Evolutionary conservation across 2,113 vertebrate species (phyloP).

Genomic region (Illadopsis cleaveri): DNA sequence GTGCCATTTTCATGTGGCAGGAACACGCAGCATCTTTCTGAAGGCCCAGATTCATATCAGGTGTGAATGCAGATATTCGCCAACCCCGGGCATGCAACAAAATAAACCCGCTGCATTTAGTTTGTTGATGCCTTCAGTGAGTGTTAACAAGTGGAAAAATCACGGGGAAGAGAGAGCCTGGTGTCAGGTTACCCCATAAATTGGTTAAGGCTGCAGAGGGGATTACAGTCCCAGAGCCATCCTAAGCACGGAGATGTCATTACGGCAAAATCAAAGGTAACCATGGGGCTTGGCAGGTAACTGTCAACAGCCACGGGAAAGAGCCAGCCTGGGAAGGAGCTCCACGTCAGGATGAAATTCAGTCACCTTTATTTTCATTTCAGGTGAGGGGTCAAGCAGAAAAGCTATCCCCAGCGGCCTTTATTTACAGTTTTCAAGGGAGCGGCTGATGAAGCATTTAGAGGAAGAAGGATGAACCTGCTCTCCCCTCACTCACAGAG

Average conservation of each 20-base stretch:
- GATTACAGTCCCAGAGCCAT: conserved; percentile 70
- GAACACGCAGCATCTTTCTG: background rate
- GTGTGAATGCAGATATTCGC: background rate
- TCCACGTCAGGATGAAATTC: conserved; percentile 67
- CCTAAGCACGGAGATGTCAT: conserved; percentile 70
- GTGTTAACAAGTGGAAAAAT: conserved; percentile 61
- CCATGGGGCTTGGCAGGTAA: conserved; percentile 69
- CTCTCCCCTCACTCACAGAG: background rate
- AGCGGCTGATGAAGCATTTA: conserved; percentile 47
- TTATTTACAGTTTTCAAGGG: conserved; percentile 79
- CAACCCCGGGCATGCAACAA: background rate
- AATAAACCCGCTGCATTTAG: conserved; percentile 9
- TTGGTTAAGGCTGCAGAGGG: conserved; percentile 62
- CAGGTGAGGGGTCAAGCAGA: conserved; percentile 80
- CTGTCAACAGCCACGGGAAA: conserved; percentile 80
- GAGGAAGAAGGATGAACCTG: conserved; percentile 73
- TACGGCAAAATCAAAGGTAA: conserved; percentile 80
- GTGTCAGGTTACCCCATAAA: conserved; percentile 74
- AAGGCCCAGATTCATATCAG: background rate
- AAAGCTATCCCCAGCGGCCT: conserved; percentile 69
- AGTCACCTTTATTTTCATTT: conserved; percentile 78
- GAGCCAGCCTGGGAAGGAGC: conserved; percentile 50
- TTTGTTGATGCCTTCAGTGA: conserved; percentile 10
- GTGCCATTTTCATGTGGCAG: background rate
- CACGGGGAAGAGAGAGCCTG: conserved; percentile 27